Evolutionary conservation across 2,797 vertebrate species (phyloP), one percentile per base, ranked within the genome.

Genomic region (Smutsia temminckii): DNA sequence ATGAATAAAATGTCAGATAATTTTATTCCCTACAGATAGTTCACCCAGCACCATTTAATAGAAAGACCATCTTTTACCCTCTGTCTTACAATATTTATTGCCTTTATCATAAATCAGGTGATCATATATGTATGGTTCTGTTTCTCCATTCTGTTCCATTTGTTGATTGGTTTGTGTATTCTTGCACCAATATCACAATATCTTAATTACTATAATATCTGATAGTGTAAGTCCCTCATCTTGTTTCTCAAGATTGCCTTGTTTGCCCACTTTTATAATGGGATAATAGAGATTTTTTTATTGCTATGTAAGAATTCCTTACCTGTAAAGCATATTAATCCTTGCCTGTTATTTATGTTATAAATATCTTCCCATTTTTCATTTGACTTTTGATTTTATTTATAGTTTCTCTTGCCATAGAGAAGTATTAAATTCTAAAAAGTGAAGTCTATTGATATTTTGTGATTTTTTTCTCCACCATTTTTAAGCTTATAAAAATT

Each of bases 361-460:
- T 90, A 68, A 87, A 57, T 78, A 94, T 89, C 85, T 89, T 94
- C 66, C 55, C 68, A 66, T 83, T 90, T 91, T 18, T 85, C 83
- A 46, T 94, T 90, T 81, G 53, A 94, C 27, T 96, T 95, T 66
- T 71, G 8, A 80, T 85, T 84, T 93, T 89, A 78, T 89, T 92
- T 93, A 75, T 71, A 91, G 61, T 87, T 80, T 94, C 71, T 95
- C 37, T 94, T 89, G 23, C 25, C 18, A 71, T 8, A 89, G 34
- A 94, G 75, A 55, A 94, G 27, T 91, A 87, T 84, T 75, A 71
- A 49, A 93, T 96, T 93, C 66, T 94, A 87, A 27, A 88, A 91
- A 85, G 32, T 78, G 29, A 78, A 75, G 77, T 89, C 57, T 66
- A 55, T 25, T 94, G 63, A 79, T 79, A 68, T 53, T 90, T 68